phyloP scores from a whole-genome alignment of 2,888 invertebrate species.

The Agrotis clavis region DNA sequence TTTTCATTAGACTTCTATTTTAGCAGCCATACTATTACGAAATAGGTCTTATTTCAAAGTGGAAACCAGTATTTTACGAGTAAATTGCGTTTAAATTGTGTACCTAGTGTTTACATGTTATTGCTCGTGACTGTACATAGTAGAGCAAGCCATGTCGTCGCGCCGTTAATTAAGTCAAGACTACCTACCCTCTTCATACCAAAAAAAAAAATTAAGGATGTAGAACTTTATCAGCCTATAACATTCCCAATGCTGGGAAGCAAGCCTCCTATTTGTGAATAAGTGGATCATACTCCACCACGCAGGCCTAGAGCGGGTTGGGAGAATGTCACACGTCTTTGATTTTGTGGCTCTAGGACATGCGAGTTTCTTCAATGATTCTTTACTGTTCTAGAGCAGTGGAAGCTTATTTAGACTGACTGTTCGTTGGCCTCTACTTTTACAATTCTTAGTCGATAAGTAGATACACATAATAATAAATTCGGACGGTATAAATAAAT shows the following conservation, averaged over 20 bases:
- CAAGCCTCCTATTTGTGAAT: not conserved
- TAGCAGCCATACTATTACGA: too few relatives aligned
- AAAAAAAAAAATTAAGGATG: too few relatives aligned
- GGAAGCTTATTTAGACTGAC: conserved; percentile 3
- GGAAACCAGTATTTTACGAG: too few relatives aligned
- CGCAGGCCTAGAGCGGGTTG: not conserved
- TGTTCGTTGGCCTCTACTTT: not conserved
- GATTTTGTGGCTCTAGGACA: not conserved
- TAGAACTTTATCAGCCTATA: not conserved
- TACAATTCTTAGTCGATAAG: not conserved
- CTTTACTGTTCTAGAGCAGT: not conserved
- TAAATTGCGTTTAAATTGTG: too few relatives aligned
- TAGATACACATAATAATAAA: conserved; percentile 7
- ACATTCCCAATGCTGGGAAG: not conserved
- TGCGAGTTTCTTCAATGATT: not conserved
- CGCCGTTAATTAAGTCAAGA: not conserved
- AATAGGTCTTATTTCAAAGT: too few relatives aligned
- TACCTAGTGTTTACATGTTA: too few relatives aligned
- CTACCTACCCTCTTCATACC: not conserved
- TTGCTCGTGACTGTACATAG: too few relatives aligned
- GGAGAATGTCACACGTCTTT: not conserved
- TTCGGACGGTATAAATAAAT: conserved; percentile 74
- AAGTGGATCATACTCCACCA: not conserved
- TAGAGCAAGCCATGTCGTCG: conserved; percentile 2
- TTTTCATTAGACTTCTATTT: too few relatives aligned